Evolutionary conservation across 2,113 vertebrate species (phyloP).

Genomic region (Mesoclemmys tuberculata): DNA sequence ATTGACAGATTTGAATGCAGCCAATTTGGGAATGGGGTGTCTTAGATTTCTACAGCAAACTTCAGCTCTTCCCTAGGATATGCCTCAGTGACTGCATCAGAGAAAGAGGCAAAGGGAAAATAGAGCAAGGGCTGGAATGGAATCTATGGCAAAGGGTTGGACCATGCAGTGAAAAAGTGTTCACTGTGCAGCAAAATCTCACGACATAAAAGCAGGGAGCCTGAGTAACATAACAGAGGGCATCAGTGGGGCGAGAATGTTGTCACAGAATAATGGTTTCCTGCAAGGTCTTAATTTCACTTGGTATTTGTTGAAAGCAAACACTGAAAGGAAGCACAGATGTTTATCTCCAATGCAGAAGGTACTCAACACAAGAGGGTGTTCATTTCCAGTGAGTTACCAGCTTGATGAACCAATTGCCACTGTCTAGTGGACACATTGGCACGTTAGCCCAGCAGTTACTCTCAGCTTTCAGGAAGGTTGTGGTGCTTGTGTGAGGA

Average conservation of each 20-base stretch:
- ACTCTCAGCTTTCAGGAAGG: neutral
- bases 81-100: neutral
- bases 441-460: accelerated
- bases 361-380: neutral
- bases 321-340: neutral
- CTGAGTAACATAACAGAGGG: neutral
- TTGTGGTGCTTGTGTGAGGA: neutral
- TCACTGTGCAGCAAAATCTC: neutral
- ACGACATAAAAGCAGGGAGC: neutral
- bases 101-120: neutral
- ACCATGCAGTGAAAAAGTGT: neutral
- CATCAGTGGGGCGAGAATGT: accelerated
- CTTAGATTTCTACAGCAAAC: neutral
- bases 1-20: no score
- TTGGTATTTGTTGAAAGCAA: neutral
- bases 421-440: neutral
- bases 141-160: neutral
- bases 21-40: no score
- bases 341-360: neutral
- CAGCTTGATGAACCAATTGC: neutral
- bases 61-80: neutral
- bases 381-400: neutral
- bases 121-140: neutral
- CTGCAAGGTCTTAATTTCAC: neutral
- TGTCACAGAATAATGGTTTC: neutral